These are phyloP conservation scores for Patella pellucida DNA, from an alignment of 2,888 invertebrate genomes.

Conservation along the genomic window DNA sequence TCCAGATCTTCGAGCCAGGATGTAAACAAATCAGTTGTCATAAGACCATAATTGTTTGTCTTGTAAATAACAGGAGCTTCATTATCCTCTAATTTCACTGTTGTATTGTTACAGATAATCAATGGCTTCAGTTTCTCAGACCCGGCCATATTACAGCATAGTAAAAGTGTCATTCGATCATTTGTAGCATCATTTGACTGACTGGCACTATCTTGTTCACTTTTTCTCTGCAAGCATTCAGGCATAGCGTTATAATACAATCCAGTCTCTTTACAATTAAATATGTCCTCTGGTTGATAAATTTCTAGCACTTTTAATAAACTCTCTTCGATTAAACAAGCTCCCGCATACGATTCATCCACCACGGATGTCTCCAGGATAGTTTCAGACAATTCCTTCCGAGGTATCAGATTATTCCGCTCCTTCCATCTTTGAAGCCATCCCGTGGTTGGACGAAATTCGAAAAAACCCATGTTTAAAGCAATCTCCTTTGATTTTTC, in stretches of 20 bases:
- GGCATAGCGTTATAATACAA: constrained; percentile 10
- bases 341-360: not conserved
- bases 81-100: constrained; percentile 10
- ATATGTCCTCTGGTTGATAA: constrained; percentile 6
- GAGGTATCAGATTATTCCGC: not conserved
- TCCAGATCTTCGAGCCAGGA: constrained; percentile 9
- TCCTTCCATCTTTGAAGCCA: constrained; percentile 10
- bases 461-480: not conserved
- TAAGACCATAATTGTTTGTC: constrained; percentile 12
- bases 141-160: constrained; percentile 6
- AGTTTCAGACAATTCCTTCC: not conserved
- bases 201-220: not conserved
- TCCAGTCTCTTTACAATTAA: not conserved
- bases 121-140: constrained; percentile 7
- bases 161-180: constrained; percentile 7
- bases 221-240: not conserved
- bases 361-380: not conserved
- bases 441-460: not conserved
- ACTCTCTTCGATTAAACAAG: not conserved
- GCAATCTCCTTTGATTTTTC: constrained; percentile 1
- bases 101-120: constrained; percentile 11
- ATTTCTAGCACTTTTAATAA: constrained; percentile 11
- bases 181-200: not conserved
- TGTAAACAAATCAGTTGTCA: constrained; percentile 11
- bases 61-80: constrained; percentile 10